Conservation (phyloP, 1,140 invertebrate genomes). For the Parasteatoda tepidariorum region DNA sequence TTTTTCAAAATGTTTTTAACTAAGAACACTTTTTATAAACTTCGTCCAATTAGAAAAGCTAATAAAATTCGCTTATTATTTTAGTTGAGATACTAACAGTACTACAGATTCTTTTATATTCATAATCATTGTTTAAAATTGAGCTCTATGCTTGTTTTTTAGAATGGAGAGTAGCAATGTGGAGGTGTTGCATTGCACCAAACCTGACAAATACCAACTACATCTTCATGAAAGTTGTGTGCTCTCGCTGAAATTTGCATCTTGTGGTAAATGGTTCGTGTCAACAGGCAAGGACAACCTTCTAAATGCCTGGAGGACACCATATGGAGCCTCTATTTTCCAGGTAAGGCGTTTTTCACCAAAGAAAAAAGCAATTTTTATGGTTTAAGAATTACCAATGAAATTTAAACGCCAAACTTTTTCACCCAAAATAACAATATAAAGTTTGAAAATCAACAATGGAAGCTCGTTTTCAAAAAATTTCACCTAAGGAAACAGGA, state of each 20-base stretch:
- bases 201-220: slow-evolving; percentile 98
- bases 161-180: slow-evolving; percentile 98
- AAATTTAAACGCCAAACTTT: too few relatives aligned
- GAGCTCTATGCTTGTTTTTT: slow-evolving; percentile 16
- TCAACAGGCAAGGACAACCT: slow-evolving; percentile 99
- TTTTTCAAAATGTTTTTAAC: too few relatives aligned
- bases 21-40: too few relatives aligned
- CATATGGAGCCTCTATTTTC: slow-evolving; percentile 98
- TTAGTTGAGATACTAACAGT: too few relatives aligned
- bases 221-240: slow-evolving; percentile 98
- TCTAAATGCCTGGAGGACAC: slow-evolving; percentile 97
- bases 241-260: slow-evolving; percentile 94
- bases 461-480: too few relatives aligned
- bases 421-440: too few relatives aligned
- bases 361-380: too few relatives aligned
- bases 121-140: neutral
- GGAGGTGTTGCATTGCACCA: slow-evolving; percentile 91
- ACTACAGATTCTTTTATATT: neutral
- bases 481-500: too few relatives aligned
- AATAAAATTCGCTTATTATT: too few relatives aligned
- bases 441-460: too few relatives aligned
- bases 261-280: slow-evolving; percentile 98
- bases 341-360: slow-evolving; percentile 76
- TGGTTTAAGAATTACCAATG: too few relatives aligned
- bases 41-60: too few relatives aligned